Evolutionary conservation across 2,888 invertebrate species (phyloP).

Genomic region (Therioaphis trifolii): DNA sequence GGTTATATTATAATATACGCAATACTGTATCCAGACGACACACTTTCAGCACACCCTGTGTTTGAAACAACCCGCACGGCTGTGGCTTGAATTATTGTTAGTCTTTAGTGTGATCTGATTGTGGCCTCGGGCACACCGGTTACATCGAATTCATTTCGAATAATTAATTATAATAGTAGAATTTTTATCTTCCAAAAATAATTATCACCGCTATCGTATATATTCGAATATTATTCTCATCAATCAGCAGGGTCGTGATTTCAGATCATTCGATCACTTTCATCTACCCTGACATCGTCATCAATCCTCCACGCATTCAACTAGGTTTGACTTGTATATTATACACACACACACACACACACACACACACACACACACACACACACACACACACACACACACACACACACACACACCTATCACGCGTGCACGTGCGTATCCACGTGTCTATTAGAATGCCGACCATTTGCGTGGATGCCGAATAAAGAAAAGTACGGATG

Average conservation of each 20-base stretch:
- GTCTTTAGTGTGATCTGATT: conserved; percentile 54
- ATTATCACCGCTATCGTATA: conserved; percentile 52
- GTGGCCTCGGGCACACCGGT: not conserved
- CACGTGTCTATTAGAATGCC: not conserved
- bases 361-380: not conserved
- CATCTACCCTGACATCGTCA: conserved; percentile 56
- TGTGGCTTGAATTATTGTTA: conserved; percentile 51
- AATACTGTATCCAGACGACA: not conserved
- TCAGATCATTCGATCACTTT: conserved; percentile 59
- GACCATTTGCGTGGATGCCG: not conserved
- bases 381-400: not conserved
- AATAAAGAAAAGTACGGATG: too few species aligned
- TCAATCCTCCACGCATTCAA: conserved; percentile 49
- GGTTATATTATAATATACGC: not conserved
- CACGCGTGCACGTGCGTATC: not conserved
- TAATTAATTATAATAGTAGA: conserved; percentile 59
- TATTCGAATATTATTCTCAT: conserved; percentile 27
- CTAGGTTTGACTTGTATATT: conserved; percentile 22
- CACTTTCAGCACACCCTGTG: conserved; percentile 33
- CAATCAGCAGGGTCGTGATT: conserved; percentile 60
- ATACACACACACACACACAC: not conserved
- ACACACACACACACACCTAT: not conserved
- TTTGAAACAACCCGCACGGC: not conserved
- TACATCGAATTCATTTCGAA: conserved; percentile 40
- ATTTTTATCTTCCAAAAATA: conserved; percentile 54